Evolutionary conservation across 2,113 vertebrate genomes (phyloP).

Genomic region (Callionymus lyra): DNA sequence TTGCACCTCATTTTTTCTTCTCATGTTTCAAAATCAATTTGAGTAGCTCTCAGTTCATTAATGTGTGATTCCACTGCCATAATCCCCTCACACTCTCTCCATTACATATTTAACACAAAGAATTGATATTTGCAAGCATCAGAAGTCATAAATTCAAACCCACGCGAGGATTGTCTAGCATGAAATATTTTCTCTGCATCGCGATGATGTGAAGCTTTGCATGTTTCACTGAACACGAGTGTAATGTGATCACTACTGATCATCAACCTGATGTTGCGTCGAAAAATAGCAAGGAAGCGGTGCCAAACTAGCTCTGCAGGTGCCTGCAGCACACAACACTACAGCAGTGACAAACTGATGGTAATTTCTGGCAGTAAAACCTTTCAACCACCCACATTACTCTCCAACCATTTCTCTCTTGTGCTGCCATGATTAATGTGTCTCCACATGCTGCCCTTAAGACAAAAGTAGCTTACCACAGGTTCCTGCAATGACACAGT

Average conservation of each 20-base stretch:
- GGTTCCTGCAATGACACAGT: constrained; percentile 43
- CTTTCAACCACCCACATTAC: constrained; percentile 42
- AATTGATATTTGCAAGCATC: constrained; percentile 30
- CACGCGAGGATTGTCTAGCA: constrained; percentile 16
- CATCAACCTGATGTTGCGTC: constrained; percentile 24
- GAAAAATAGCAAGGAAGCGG: constrained; percentile 25
- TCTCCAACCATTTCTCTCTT: constrained; percentile 22
- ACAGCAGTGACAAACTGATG: constrained; percentile 34
- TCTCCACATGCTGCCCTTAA: constrained; percentile 47
- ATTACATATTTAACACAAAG: constrained; percentile 27
- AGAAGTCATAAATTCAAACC: constrained; percentile 33
- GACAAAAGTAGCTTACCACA: constrained; percentile 50
- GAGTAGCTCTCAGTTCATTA: too few species aligned
- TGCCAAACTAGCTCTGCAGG: constrained; percentile 20
- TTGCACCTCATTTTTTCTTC: too few species aligned
- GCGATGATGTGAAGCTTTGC: constrained; percentile 18
- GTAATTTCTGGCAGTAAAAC: constrained; percentile 43
- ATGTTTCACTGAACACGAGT: constrained; percentile 24
- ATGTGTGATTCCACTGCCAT: too few species aligned
- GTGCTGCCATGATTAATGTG: constrained; percentile 47
- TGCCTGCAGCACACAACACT: constrained; percentile 32
- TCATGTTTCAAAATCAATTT: too few species aligned
- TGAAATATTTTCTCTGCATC: constrained; percentile 27
- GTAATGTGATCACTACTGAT: constrained; percentile 39
- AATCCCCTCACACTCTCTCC: constrained; percentile 10